phyloP scores from a whole-genome alignment of 2,113 vertebrate species.

The Diadophis punctatus region DNA sequence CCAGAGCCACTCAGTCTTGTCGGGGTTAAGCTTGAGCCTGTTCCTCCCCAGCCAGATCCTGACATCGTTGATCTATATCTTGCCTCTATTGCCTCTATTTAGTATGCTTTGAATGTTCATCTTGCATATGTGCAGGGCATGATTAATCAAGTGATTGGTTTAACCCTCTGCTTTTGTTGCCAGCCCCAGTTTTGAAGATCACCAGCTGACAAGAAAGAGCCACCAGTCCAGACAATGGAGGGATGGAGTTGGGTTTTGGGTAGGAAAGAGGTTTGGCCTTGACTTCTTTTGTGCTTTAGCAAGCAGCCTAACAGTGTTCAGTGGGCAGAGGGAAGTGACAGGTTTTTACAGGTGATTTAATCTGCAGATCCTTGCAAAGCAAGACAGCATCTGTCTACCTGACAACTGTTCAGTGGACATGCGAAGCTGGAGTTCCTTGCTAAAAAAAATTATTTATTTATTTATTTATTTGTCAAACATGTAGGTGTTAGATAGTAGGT shows the following conservation, averaged over 20 bases:
- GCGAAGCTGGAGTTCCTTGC: neutral
- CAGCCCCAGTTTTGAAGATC: neutral
- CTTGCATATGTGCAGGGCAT: neutral
- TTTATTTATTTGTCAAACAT: too few species aligned
- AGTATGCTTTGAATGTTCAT: neutral
- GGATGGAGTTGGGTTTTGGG: neutral
- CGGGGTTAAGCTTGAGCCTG: too few species aligned
- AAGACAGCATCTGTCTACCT: neutral
- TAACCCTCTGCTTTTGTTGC: neutral
- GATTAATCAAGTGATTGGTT: neutral
- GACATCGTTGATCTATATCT: neutral
- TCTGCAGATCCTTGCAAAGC: neutral
- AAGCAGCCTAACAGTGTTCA: neutral
- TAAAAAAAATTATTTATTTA: neutral
- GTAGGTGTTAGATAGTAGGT: too few species aligned
- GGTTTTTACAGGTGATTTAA: neutral
- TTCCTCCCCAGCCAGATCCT: too few species aligned
- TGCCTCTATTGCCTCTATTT: neutral
- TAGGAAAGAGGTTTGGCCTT: neutral
- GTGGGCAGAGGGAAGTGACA: neutral
- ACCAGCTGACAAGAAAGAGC: neutral
- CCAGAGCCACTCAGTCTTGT: too few species aligned
- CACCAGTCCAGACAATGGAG: neutral
- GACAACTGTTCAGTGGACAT: neutral
- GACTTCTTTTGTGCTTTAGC: neutral